Base-by-base conservation (phyloP, 2,113 vertebrate species). In the Xyrauchen texanus region DNA sequence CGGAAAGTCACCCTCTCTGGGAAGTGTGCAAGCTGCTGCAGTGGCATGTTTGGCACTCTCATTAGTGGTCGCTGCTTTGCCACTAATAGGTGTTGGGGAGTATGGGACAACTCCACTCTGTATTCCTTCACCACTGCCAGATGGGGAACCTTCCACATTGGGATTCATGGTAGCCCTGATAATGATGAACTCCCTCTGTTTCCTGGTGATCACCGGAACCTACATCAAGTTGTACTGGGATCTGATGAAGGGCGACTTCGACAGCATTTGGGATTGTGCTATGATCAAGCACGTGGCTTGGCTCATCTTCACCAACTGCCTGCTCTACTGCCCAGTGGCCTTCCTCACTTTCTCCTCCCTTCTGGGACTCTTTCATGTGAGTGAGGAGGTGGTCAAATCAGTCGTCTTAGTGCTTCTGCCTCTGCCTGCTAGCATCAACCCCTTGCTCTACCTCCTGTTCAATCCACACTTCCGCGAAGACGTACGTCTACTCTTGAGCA, bases 251-350 rank as follows among this genome's bases (percentile, higher is more conserved):
- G 94, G 95, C 0, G 94, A 96, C 78, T 93, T 94, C 12, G 92
- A 95, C 53, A 93, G 94, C 2, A 88, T 94, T 85, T 96, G 96
- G 96, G 96, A 97, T 90, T 95, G 96, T 0, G 92, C 94, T 83
- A 96, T 98, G 94, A 94, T 96, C 85, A 94, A 96, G 88, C 97
- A 98, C 0, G 94, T 98, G 74, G 95, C 96, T 84, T 96, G 96
- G 95, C 92, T 99, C 79, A 96, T 98, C 90, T 95, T 99, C 74
- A 94, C 94, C 52, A 96, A 98, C 45, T 95, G 96, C 68, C 93
- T 98, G 44, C 96, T 99, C 12, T 96, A 96, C 84, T 95, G 96
- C 58, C 97, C 97, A 0, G 95, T 98, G 83, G 97, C 96, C 83
- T 97, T 98, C 90, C 94, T 98, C 69, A 95, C 95, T 72, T 95